Percentiles rank a stretch among this genome's conserved stretches.
phyloP scores from a whole-genome alignment of 2,113 vertebrate genomes.

The Hippocampus mohnikei region DNA sequence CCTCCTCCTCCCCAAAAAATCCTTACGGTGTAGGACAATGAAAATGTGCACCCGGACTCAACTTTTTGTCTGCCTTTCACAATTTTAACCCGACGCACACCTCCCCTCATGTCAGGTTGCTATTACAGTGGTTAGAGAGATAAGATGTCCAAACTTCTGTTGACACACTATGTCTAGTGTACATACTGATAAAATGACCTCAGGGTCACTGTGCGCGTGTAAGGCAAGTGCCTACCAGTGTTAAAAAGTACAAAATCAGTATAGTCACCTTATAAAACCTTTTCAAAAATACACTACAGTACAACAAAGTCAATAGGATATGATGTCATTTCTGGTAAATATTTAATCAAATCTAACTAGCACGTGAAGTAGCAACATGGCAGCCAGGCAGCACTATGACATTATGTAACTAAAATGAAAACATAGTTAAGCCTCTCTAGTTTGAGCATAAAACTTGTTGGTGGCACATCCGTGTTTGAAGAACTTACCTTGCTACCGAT shows the following conservation, averaged over 20 bases:
- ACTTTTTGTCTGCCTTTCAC: constrained; percentile 18
- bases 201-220: constrained; percentile 36
- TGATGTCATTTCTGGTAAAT: constrained; percentile 13
- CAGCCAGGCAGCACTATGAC: constrained; percentile 8
- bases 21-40: neutral
- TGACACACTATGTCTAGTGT: constrained; percentile 50
- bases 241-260: constrained; percentile 19
- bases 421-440: neutral
- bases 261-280: neutral
- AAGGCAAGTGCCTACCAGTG: constrained; percentile 8
- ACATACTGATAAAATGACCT: constrained; percentile 43
- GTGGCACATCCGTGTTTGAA: neutral
- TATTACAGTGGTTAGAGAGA: constrained; percentile 57
- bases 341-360: constrained; percentile 36
- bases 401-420: neutral
- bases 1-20: neutral
- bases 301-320: constrained; percentile 22
- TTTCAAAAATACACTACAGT: constrained; percentile 25
- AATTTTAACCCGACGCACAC: constrained; percentile 16
- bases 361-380: neutral
- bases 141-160: constrained; percentile 66
- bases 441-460: neutral
- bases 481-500: constrained; percentile 90
- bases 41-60: neutral
- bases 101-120: constrained; percentile 34